A percentile compares a stretch with the other conserved stretches of the same genome.
Evolutionary conservation across 2,888 invertebrate species (phyloP).

Genomic region (Ditula angustiorana): DNA sequence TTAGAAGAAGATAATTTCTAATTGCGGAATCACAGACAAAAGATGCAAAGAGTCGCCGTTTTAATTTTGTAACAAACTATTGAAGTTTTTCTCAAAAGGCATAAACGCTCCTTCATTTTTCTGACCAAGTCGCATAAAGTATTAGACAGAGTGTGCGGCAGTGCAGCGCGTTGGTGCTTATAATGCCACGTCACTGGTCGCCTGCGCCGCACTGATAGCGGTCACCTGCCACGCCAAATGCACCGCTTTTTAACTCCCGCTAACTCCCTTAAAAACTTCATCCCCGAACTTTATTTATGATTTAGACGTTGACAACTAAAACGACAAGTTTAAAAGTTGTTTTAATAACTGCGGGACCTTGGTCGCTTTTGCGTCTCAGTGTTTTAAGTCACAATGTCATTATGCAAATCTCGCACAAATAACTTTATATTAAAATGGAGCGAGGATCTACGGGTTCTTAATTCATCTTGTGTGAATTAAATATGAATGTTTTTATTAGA

Average conservation of each 20-base stretch:
- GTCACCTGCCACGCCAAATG: conserved; percentile 85
- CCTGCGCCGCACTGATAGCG: conserved; percentile 79
- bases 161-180: not conserved
- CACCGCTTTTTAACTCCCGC: conserved; percentile 83
- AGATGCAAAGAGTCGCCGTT: too few species aligned
- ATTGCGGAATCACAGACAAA: too few species aligned
- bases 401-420: conserved; percentile 54
- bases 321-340: conserved; percentile 65
- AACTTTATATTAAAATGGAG: conserved; percentile 45
- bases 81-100: not conserved
- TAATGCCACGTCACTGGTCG: conserved; percentile 45
- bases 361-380: conserved; percentile 45
- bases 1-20: too few species aligned
- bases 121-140: not conserved
- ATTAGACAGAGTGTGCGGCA: not conserved
- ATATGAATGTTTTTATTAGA: too few species aligned
- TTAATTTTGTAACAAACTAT: not conserved
- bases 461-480: not conserved
- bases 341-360: conserved; percentile 58
- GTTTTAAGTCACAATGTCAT: conserved; percentile 57
- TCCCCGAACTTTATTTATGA: conserved; percentile 79
- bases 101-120: not conserved
- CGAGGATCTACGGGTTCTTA: not conserved
- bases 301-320: conserved; percentile 74
- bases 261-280: conserved; percentile 81